Percentiles rank a stretch among this genome's conserved stretches.
These are phyloP conservation scores for Sisyra nigra DNA, from an alignment of 2,888 invertebrate genomes.

Conservation along the genomic window DNA sequence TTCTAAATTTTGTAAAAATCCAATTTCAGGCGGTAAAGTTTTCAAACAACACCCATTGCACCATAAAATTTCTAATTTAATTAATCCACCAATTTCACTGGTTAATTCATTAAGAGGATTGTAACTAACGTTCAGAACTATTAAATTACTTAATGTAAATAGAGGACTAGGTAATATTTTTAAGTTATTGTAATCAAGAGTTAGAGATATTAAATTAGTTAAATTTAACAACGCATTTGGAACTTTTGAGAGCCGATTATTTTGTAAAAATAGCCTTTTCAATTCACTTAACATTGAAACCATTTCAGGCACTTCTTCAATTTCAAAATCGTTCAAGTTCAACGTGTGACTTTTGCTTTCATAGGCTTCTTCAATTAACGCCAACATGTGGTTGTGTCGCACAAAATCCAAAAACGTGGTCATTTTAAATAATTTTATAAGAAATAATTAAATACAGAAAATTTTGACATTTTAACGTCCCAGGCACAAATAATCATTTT, in stretches of 20 bases:
- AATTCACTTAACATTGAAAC: constrained; percentile 38
- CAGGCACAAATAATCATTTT: too few species aligned
- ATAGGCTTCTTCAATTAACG: constrained; percentile 46
- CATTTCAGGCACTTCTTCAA: constrained; percentile 38
- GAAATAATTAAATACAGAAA: too few species aligned
- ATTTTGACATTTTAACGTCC: too few species aligned
- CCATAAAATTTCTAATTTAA: constrained; percentile 46
- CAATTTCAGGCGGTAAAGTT: constrained; percentile 42
- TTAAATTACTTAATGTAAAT: constrained; percentile 37
- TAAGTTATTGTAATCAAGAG: constrained; percentile 48
- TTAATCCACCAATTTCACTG: constrained; percentile 40
- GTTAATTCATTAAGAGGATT: constrained; percentile 41
- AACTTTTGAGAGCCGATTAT: constrained; percentile 39
- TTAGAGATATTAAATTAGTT: constrained; percentile 39
- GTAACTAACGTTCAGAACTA: constrained; percentile 47
- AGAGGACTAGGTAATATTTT: constrained; percentile 41
- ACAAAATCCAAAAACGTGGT: constrained; percentile 50
- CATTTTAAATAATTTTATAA: constrained; percentile 23
- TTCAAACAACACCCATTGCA: constrained; percentile 41
- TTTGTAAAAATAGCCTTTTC: constrained; percentile 43
- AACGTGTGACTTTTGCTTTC: constrained; percentile 39
- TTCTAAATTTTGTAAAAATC: constrained; percentile 39
- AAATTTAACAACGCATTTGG: constrained; percentile 34
- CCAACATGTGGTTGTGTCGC: constrained; percentile 48
- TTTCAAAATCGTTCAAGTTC: constrained; percentile 46